Percentiles rank a stretch among this genome's conserved stretches.
Conservation (phyloP, 1,140 invertebrate species). For the Thaumatotibia leucotreta region DNA sequence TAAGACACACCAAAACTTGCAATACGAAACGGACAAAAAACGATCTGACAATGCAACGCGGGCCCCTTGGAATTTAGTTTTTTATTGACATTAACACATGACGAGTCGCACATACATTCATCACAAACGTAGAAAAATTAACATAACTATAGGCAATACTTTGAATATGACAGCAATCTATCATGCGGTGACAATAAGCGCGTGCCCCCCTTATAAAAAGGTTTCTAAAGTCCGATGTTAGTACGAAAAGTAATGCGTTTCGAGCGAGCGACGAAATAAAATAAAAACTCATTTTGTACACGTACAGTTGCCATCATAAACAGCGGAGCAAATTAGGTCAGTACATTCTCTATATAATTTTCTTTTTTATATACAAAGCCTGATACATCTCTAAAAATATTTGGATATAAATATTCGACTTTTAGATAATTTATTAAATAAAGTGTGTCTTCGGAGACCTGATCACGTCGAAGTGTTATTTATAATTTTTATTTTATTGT, state of each 20-base stretch:
- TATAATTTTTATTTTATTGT: too few relatives aligned
- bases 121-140: conserved; percentile 45
- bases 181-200: conserved; percentile 48
- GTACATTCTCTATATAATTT: too few relatives aligned
- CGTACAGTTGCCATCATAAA: too few relatives aligned
- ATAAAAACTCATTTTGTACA: not conserved
- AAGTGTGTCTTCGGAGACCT: too few relatives aligned
- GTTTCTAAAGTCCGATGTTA: not conserved
- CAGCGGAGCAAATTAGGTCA: not conserved
- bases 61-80: conserved; percentile 28
- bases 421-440: too few relatives aligned
- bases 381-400: too few relatives aligned
- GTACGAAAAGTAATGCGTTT: not conserved
- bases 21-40: not conserved
- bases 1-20: too few relatives aligned
- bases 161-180: conserved; percentile 63
- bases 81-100: conserved; percentile 37
- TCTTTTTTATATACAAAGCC: too few relatives aligned
- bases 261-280: not conserved
- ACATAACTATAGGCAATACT: conserved; percentile 55
- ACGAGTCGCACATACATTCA: conserved; percentile 25
- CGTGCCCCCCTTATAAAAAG: conserved; percentile 36
- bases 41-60: not conserved
- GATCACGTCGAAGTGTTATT: too few relatives aligned
- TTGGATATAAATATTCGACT: too few relatives aligned